Evolutionary conservation across 2,797 vertebrate genomes (phyloP), one percentile per base, ranked within the genome.

Genomic region (Molossus alvarezi): DNA sequence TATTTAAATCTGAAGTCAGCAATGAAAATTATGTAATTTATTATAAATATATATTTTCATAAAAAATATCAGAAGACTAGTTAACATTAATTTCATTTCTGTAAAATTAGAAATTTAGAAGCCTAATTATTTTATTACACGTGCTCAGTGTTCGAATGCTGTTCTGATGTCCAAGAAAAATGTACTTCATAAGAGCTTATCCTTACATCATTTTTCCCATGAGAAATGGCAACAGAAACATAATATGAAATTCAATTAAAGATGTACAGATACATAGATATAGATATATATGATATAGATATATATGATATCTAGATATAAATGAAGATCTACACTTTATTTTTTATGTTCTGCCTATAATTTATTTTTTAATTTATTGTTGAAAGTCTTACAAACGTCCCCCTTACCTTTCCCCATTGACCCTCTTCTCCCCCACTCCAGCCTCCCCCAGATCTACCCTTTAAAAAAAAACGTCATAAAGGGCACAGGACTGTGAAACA

Each of bases 161-260:
- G 37, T 62, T 58, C 82, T 67, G 75, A 90, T 51, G 10, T 65
- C 45, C 60, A 92, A 80, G 58, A 91, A 96, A 6, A 89, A 75
- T 1, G 37, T 11, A 41, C 4, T 57, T 65, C 53, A 90, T 71
- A 80, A 88, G 86, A 84, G 67, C 1, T 90, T 73, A 94, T 55
- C 37, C 53, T 88, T 76, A 91, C 18, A 60, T 48, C 20, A 27
- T 58, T 79, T 94, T 55, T 69, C 33, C 82, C 12, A 33, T 17
- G 87, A 93, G 21, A 96, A 90, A 88, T 73, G 27, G 10, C 29
- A 94, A 37, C 9, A 89, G 18, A 80, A 67, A 29, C 13, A 85
- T 53, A 95, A 6, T 60, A 79, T 76, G 10, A 92, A 95, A 91
- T 91, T 14, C 82, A 93, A 88, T 71, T 33, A 69, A 53, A 86